phyloP scores from a whole-genome alignment of 2,113 vertebrate genomes.

The Alligator mississippiensis region DNA sequence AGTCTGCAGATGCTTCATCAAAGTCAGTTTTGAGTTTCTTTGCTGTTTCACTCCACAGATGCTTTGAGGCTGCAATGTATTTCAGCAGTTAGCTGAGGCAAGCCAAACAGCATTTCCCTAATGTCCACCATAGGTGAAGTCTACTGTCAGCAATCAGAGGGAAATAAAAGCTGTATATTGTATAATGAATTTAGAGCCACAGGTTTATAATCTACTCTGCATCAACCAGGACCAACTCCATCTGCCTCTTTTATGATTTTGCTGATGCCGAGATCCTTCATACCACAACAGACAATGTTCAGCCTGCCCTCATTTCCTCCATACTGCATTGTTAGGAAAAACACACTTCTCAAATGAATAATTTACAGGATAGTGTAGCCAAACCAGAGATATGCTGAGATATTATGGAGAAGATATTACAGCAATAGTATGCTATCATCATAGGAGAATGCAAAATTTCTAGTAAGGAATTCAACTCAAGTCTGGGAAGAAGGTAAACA shows the following conservation, averaged over 20 bases:
- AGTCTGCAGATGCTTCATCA: background rate
- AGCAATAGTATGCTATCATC: background rate
- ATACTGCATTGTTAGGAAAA: background rate
- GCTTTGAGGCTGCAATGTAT: background rate
- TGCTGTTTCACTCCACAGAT: background rate
- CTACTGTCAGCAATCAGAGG: background rate
- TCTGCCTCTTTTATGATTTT: background rate
- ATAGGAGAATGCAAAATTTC: background rate
- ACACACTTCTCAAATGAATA: background rate
- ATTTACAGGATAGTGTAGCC: background rate
- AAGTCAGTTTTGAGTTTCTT: background rate
- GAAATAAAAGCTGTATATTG: background rate
- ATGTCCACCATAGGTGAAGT: fast-evolving
- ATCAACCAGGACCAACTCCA: background rate
- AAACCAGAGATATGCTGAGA: no score
- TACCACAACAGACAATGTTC: background rate
- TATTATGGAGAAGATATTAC: background rate
- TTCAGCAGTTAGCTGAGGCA: background rate
- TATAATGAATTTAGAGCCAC: background rate
- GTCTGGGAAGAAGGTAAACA: background rate
- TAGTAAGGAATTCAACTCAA: background rate
- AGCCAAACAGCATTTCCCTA: background rate
- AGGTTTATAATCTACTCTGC: background rate
- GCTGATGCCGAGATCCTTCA: background rate
- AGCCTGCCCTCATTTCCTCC: background rate